Percentiles rank a stretch among this genome's conserved stretches.
These are phyloP conservation scores for Cistogaster globosa DNA, from an alignment of 2,888 invertebrate genomes.

Conservation along the genomic window DNA sequence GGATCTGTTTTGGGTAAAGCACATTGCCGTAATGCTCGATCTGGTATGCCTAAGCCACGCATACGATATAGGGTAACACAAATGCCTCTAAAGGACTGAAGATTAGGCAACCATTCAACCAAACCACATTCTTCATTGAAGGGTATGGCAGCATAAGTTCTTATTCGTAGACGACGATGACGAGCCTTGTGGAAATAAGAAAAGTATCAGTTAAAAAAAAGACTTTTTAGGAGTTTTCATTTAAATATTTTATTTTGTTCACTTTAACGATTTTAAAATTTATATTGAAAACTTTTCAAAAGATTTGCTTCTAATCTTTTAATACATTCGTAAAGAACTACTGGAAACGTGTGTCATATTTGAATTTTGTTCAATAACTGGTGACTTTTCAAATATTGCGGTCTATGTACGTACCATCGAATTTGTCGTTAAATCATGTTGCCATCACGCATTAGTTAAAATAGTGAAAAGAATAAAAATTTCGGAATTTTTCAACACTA, in stretches of 20 bases:
- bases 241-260: neutral
- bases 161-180: conserved; percentile 86
- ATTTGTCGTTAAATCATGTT: too few relatives aligned
- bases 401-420: too few relatives aligned
- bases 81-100: conserved; percentile 89
- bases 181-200: conserved; percentile 73
- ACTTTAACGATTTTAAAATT: neutral
- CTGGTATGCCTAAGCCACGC: conserved; percentile 84
- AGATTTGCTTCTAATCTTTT: too few relatives aligned
- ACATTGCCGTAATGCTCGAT: conserved; percentile 75
- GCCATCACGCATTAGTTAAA: too few relatives aligned
- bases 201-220: neutral
- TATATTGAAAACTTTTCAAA: too few relatives aligned
- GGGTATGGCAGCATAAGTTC: conserved; percentile 96
- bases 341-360: too few relatives aligned
- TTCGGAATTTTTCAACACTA: too few relatives aligned
- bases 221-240: neutral
- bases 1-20: conserved; percentile 77
- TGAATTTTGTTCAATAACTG: too few relatives aligned
- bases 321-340: too few relatives aligned
- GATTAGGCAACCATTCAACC: conserved; percentile 97
- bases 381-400: too few relatives aligned
- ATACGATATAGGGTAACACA: conserved; percentile 88
- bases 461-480: too few relatives aligned
- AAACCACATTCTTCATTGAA: conserved; percentile 97